Evolutionary conservation across 2,113 vertebrate genomes (phyloP).

Genomic region (Chrysemys picta): DNA sequence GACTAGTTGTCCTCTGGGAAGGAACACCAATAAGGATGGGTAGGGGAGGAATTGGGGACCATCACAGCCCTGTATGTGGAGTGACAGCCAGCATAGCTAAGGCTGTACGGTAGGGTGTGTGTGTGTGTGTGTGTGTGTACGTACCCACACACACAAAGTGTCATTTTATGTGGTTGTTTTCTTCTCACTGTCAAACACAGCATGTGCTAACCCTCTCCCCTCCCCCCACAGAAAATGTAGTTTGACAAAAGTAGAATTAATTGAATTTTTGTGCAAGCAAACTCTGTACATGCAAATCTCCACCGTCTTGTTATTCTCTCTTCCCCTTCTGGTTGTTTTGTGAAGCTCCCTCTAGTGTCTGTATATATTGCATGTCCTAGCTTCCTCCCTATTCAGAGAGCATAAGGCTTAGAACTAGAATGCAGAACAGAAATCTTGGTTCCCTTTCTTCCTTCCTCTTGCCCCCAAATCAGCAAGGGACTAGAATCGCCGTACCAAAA

Average conservation of each 20-base stretch:
- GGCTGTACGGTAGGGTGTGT: neutral
- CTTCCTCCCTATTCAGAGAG: neutral
- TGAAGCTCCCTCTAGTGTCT: neutral
- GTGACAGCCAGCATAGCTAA: neutral
- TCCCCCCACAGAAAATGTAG: rapidly evolving
- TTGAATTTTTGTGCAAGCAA: neutral
- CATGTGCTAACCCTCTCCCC: no score
- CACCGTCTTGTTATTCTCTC: rapidly evolving
- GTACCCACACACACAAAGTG: no score
- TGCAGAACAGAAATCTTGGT: neutral
- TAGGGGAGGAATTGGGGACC: neutral
- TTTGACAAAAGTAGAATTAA: neutral
- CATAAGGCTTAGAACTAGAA: neutral
- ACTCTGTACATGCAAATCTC: neutral
- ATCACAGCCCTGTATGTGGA: neutral
- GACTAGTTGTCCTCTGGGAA: neutral
- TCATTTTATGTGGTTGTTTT: neutral
- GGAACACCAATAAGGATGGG: neutral
- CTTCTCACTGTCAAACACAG: neutral
- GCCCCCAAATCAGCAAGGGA: neutral
- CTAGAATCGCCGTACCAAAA: neutral
- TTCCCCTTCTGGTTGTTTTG: neutral
- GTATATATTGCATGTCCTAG: rapidly evolving
- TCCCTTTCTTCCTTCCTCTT: neutral
- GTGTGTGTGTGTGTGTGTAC: no score